Base-by-base conservation (phyloP, 92 coral and sea anemone genomes). In the Meandrina meandrites region DNA sequence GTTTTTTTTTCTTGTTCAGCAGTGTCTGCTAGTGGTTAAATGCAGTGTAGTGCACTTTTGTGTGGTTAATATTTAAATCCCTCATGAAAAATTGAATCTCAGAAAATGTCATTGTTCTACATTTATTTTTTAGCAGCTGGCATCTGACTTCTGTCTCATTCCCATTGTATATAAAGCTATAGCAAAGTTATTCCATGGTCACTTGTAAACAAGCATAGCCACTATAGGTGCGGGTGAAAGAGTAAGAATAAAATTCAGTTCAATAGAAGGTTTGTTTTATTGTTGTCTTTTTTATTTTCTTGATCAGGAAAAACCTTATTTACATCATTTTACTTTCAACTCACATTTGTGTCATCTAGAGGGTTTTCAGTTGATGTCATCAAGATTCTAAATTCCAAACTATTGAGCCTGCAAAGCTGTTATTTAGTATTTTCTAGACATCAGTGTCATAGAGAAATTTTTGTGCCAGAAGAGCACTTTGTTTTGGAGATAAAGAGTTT, bases 151-250 rank as follows among this genome's bases (percentile, higher is more conserved):
- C 18, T 67, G 37, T 47, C 85, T 24, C 36, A 54, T 54, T 73
- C 35, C 31, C 24, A 58, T 75, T 84, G 87, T 84, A 84, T 66
- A 84, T 75, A 81, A 81, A 84, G 78, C 56, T 56, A 35, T 58
- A 24, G 80, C 31, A 32, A 82, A 14, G 64, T 51, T 82, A 67
- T 67, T 70, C 78, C 37, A 72, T 51, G 87, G 72, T 54, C 64
- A 83, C 69, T 50, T 31, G 60, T 72, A 53, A 77, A 77, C 36
- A 47, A 27, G 42, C 64, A 28, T n/a, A 30, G 19, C 24, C 34
- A 37, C 67, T 54, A 51, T 31, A 79, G 40, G 37, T 48, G 69
- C 9, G 24, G 86, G 79, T 83, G 79, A 83, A 71, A 54, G 70
- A 50, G 73, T 71, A 35, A 71, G n/a, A 70, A 78, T 42, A 36